A percentile compares a stretch with the other conserved stretches of the same genome.
Conservation (phyloP, 2,797 vertebrate species). For the Danio choprae region DNA sequence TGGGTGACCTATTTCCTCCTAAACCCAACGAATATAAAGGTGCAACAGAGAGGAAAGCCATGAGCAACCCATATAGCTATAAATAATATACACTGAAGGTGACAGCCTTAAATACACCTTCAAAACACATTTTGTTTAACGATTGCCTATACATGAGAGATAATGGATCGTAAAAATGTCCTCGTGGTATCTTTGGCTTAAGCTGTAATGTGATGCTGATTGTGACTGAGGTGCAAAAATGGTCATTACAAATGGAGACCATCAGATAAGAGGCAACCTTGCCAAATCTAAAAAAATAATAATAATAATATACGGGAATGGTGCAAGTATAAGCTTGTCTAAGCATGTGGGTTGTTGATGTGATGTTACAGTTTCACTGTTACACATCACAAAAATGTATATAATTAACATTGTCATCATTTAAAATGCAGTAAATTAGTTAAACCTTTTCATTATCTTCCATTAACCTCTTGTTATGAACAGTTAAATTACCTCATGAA, state of each 20-base stretch:
- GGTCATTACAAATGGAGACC: neutral
- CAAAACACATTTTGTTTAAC: neutral
- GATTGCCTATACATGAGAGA: neutral
- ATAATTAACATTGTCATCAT: too few relatives aligned
- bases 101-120: conserved; percentile 17
- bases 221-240: neutral
- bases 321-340: neutral
- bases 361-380: too few relatives aligned
- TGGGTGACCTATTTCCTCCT: conserved; percentile 77
- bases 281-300: too few relatives aligned
- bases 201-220: neutral
- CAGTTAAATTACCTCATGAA: too few relatives aligned
- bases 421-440: too few relatives aligned
- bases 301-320: too few relatives aligned
- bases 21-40: conserved; percentile 59
- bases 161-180: neutral
- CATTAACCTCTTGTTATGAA: too few relatives aligned
- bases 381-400: too few relatives aligned
- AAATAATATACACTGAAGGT: conserved; percentile 4
- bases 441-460: too few relatives aligned
- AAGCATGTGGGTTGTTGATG: neutral
- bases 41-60: conserved; percentile 51
- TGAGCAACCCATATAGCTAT: conserved; percentile 19
- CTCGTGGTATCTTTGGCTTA: neutral
- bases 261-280: neutral